Percentiles rank a stretch among this genome's conserved stretches.
Conservation (phyloP, 2,888 invertebrate genomes). For the Ophonus ardosiacus region DNA sequence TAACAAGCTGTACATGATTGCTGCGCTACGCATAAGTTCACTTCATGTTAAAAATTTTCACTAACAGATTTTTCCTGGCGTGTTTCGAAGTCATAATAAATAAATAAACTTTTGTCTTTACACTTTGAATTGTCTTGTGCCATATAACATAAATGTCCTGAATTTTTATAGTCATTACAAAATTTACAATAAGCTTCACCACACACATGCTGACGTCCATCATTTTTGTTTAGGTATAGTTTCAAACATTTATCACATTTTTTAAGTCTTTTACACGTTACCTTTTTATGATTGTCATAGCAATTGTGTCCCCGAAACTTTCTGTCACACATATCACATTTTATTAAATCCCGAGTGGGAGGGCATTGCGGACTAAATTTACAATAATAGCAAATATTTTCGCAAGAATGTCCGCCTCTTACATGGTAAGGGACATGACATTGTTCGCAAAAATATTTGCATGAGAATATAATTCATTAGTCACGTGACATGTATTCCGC, state of each 20-base stretch:
- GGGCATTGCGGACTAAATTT: neutral
- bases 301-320: neutral
- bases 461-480: too few species aligned
- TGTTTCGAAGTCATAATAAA: neutral
- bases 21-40: too few species aligned
- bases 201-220: neutral
- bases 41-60: too few species aligned
- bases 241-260: neutral
- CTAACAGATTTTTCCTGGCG: too few species aligned
- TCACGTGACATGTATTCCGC: too few species aligned
- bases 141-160: neutral
- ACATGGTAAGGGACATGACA: conserved; percentile 66
- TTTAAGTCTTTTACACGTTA: neutral
- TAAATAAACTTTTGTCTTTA: neutral
- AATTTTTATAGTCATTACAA: neutral
- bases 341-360: neutral
- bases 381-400: conserved; percentile 49
- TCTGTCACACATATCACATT: neutral
- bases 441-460: conserved; percentile 67
- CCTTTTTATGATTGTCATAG: too few species aligned
- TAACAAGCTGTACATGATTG: too few species aligned
- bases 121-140: neutral
- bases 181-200: neutral
- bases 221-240: neutral
- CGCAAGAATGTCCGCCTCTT: conserved; percentile 64